These are phyloP conservation scores for Centroberyx gerrardi DNA, from an alignment of 2,797 vertebrate genomes.

Conservation along the genomic window DNA sequence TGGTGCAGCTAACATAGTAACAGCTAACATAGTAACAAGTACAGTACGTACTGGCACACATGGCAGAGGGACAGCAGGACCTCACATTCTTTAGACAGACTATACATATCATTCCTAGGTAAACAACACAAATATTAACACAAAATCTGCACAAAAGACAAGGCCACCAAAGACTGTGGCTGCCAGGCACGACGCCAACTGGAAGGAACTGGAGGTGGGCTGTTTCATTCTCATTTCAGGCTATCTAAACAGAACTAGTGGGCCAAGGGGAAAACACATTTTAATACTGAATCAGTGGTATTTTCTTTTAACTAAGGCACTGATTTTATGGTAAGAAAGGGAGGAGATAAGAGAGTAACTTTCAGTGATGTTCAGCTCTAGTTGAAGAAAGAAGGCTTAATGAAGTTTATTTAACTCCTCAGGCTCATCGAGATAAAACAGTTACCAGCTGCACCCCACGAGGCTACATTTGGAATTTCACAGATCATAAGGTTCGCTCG, in stretches of 20 bases:
- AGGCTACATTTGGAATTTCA: constrained; percentile 77
- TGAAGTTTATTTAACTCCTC: constrained; percentile 87
- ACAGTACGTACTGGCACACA: not conserved
- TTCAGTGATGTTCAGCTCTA: constrained; percentile 62
- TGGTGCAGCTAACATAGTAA: not conserved
- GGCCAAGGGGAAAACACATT: constrained; percentile 63
- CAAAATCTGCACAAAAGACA: constrained; percentile 34
- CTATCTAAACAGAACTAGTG: constrained; percentile 50
- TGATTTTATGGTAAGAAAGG: constrained; percentile 58
- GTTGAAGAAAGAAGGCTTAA: constrained; percentile 85
- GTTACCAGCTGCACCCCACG: constrained; percentile 86
- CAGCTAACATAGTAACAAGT: no score
- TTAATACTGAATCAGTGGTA: constrained; percentile 42
- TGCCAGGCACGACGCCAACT: constrained; percentile 16
- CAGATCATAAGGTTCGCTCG: constrained; percentile 75
- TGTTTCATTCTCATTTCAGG: constrained; percentile 57
- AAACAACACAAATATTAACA: constrained; percentile 36
- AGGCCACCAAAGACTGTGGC: constrained; percentile 25
- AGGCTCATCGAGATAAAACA: constrained; percentile 88
- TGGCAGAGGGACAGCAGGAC: not conserved
- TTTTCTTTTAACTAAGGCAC: constrained; percentile 56
- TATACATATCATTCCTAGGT: constrained; percentile 18
- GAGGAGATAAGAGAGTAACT: constrained; percentile 42
- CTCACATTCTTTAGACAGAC: constrained; percentile 23
- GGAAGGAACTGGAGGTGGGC: constrained; percentile 22